Evolutionary conservation across 2,888 invertebrate species (phyloP).

Genomic region (Clepsis dumicolana): DNA sequence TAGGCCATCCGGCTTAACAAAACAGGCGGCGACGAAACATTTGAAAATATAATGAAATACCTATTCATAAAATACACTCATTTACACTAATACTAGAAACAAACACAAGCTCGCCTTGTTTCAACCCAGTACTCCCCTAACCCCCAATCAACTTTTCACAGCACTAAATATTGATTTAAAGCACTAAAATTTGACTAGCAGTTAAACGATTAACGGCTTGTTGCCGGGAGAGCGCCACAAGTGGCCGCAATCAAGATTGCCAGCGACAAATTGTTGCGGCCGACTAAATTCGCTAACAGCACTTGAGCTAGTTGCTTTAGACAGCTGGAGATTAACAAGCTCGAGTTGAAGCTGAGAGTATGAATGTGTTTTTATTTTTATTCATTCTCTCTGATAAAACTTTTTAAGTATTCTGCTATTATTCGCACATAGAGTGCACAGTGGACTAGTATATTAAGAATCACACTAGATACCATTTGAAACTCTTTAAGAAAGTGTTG

Average conservation of each 20-base stretch:
- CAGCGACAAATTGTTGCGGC: conserved; percentile 36
- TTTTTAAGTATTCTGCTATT: too few species aligned
- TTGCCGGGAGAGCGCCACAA: conserved; percentile 33
- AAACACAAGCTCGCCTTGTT: not conserved
- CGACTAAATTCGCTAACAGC: conserved; percentile 30
- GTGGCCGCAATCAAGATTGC: conserved; percentile 35
- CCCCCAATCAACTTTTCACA: not conserved
- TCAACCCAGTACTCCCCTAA: not conserved
- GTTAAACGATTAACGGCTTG: conserved; percentile 39
- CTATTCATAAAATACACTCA: too few species aligned
- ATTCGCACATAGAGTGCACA: too few species aligned
- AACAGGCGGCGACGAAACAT: too few species aligned
- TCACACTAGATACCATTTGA: not conserved
- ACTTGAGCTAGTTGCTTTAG: conserved; percentile 29
- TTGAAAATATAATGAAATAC: too few species aligned
- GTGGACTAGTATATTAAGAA: too few species aligned
- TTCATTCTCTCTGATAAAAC: too few species aligned
- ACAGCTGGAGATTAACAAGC: conserved; percentile 7
- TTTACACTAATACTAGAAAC: too few species aligned
- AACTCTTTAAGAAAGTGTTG: not conserved
- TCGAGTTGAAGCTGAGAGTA: not conserved
- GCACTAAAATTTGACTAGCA: conserved; percentile 12
- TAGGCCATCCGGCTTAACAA: too few species aligned
- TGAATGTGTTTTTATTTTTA: not conserved
- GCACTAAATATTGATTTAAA: conserved; percentile 5